A percentile compares a stretch with the other conserved stretches of the same genome.
Evolutionary conservation across 2,888 invertebrate species (phyloP).

Genomic region (Plagiodera versicolora): DNA sequence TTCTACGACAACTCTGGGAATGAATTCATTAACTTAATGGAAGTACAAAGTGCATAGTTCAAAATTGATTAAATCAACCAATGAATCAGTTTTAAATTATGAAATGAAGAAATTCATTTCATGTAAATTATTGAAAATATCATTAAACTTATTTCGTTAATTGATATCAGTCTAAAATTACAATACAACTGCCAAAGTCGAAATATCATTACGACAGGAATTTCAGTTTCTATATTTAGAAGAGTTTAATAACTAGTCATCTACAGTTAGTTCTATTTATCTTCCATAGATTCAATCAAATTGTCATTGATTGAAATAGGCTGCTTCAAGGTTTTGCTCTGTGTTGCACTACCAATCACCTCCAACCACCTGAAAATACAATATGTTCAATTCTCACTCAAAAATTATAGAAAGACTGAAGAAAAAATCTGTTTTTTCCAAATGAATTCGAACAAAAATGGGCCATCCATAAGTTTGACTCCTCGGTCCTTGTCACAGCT

Average conservation of each 20-base stretch:
- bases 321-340: conserved; percentile 45
- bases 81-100: neutral
- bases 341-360: conserved; percentile 75
- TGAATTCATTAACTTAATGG: conserved; percentile 19
- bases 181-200: conserved; percentile 3
- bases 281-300: conserved; percentile 32
- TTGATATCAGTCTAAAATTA: conserved; percentile 10
- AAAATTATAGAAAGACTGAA: conserved; percentile 2
- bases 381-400: conserved; percentile 7
- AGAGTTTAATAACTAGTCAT: neutral
- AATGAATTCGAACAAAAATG: no score
- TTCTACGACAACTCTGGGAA: conserved; percentile 18
- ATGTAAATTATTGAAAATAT: neutral
- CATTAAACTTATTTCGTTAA: neutral
- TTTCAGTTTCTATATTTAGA: neutral
- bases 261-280: conserved; percentile 17
- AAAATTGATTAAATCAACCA: conserved; percentile 3
- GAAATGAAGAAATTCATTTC: neutral
- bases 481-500: no score
- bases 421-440: no score
- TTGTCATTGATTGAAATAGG: conserved; percentile 43
- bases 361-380: conserved; percentile 50
- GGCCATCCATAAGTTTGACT: no score
- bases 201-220: neutral
- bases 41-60: conserved; percentile 7